Evolutionary conservation across 2,888 invertebrate genomes (phyloP).

Genomic region (Branchellion lobata): DNA sequence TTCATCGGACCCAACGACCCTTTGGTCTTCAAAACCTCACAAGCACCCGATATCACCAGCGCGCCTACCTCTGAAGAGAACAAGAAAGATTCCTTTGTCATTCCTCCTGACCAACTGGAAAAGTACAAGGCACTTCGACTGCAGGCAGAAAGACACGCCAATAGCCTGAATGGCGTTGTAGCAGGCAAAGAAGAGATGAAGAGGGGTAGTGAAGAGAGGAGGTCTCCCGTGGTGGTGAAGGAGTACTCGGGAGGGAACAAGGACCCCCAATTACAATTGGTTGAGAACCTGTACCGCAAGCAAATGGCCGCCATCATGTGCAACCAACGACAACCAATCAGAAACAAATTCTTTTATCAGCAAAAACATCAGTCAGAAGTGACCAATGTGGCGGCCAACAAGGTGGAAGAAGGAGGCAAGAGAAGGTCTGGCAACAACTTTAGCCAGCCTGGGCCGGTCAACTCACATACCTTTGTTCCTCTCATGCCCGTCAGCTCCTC

Average conservation of each 20-base stretch:
- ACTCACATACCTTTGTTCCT: not conserved
- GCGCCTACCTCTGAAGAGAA: conserved; percentile 13
- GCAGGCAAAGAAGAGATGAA: conserved; percentile 32
- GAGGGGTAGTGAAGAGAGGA: conserved; percentile 3
- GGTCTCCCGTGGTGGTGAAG: not conserved
- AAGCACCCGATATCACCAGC: conserved; percentile 21
- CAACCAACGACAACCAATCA: not conserved
- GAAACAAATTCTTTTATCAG: too few species aligned
- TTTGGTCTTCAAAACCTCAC: conserved; percentile 49
- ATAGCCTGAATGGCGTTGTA: conserved; percentile 59
- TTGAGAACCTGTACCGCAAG: conserved; percentile 23
- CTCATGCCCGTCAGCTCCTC: not conserved
- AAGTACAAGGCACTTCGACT: conserved; percentile 64
- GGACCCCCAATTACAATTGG: conserved; percentile 24
- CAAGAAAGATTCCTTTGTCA: conserved; percentile 51
- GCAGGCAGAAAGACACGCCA: conserved; percentile 76
- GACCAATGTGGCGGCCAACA: not conserved
- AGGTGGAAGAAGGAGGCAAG: not conserved
- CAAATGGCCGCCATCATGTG: conserved; percentile 38
- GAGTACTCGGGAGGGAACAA: conserved; percentile 19
- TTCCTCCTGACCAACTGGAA: conserved; percentile 60
- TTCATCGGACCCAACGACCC: conserved; percentile 51
- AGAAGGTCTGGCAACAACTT: not conserved
- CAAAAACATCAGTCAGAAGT: too few species aligned
- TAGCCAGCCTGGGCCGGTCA: not conserved